Conservation (phyloP, 2,888 invertebrate species). For the Andrena dorsata region DNA sequence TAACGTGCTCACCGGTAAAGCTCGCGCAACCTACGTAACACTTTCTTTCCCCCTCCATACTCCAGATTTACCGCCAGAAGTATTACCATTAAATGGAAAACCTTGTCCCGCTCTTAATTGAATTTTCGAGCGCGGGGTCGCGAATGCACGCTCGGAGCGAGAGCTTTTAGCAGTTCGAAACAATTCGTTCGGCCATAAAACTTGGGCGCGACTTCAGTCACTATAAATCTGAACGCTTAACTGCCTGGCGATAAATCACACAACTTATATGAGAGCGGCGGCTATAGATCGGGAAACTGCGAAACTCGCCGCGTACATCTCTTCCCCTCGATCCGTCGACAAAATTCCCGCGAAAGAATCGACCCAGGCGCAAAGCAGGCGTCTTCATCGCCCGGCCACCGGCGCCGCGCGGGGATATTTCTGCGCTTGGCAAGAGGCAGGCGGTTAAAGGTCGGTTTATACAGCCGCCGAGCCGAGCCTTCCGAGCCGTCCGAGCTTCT, state of each 20-base stretch:
- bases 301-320: constrained; percentile 58
- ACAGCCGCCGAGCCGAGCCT: too few species aligned
- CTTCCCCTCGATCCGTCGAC: constrained; percentile 20
- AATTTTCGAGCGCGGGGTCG: constrained; percentile 43
- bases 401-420: constrained; percentile 35
- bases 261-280: constrained; percentile 45
- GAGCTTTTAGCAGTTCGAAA: constrained; percentile 60
- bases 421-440: constrained; percentile 56
- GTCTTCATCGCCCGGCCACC: constrained; percentile 9
- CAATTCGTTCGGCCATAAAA: constrained; percentile 64
- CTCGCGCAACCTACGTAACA: background rate
- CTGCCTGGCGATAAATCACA: constrained; percentile 66
- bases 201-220: constrained; percentile 50
- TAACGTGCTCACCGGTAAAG: background rate
- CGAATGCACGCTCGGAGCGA: constrained; percentile 2
- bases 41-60: background rate
- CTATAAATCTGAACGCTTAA: constrained; percentile 66
- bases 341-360: constrained; percentile 44
- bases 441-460: too few species aligned
- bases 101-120: constrained; percentile 29
- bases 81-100: constrained; percentile 1
- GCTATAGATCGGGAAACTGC: constrained; percentile 35
- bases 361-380: constrained; percentile 14
- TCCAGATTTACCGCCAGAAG: background rate
- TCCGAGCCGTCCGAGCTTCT: too few species aligned